A percentile compares a stretch with the other conserved stretches of the same genome.
phyloP scores from a whole-genome alignment of 2,113 vertebrate genomes.

The Tetraodon nigroviridis region DNA sequence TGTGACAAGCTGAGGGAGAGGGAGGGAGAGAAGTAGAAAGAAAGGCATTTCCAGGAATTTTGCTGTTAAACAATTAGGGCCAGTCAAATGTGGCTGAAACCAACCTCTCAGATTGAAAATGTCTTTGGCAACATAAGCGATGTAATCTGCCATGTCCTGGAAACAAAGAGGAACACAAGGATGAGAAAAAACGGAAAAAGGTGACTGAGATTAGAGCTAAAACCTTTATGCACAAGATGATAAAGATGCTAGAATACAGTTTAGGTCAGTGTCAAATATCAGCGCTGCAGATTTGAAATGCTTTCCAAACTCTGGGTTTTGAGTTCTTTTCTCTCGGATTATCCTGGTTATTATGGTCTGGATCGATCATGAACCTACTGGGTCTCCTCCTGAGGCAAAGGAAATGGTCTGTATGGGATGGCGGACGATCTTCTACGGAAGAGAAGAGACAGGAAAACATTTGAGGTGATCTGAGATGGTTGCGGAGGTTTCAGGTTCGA shows the following conservation, averaged over 20 bases:
- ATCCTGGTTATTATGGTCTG: too few relatives aligned
- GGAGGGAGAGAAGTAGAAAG: neutral
- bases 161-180: conserved; percentile 28
- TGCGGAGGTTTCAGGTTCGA: neutral
- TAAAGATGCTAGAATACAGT: neutral
- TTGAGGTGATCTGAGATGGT: neutral
- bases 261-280: too few relatives aligned
- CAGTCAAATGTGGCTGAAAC: conserved; percentile 6
- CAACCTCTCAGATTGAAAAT: conserved; percentile 87
- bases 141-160: conserved; percentile 87
- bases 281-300: too few relatives aligned
- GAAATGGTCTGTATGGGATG: conserved; percentile 94
- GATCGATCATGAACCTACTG: conserved; percentile 74
- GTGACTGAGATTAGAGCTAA: neutral
- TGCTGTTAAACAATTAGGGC: neutral
- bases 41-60: neutral
- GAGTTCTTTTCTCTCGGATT: too few relatives aligned
- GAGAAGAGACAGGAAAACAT: conserved; percentile 21
- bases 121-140: conserved; percentile 94
- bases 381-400: conserved; percentile 92
- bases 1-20: conserved; percentile 81
- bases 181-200: neutral
- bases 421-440: conserved; percentile 85
- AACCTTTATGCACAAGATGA: too few relatives aligned
- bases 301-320: too few relatives aligned